Percentiles rank a stretch among this genome's conserved stretches.
Evolutionary conservation across 2,888 invertebrate genomes (phyloP).

Genomic region (Chrysotoxum bicinctum): DNA sequence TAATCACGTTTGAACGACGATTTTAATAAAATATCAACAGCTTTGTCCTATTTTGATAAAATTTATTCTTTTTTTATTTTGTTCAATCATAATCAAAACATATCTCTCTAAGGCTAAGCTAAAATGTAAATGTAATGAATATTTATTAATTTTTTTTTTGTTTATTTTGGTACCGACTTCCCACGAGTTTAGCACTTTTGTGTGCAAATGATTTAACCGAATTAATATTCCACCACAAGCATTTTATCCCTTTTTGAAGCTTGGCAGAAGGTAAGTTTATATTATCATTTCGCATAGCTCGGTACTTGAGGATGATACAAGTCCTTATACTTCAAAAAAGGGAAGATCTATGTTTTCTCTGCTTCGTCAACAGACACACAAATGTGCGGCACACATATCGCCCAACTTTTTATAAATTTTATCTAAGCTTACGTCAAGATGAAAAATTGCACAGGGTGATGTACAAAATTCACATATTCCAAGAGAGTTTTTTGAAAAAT

Average conservation of each 20-base stretch:
- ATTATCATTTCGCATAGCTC: background rate
- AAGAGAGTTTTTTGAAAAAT: too few relatives aligned
- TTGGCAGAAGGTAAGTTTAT: background rate
- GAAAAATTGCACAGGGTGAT: too few relatives aligned
- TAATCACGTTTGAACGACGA: background rate
- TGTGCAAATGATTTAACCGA: constrained; percentile 12
- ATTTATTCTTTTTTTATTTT: constrained; percentile 25
- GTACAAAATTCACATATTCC: too few relatives aligned
- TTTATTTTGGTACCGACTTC: too few relatives aligned
- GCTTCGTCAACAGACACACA: too few relatives aligned
- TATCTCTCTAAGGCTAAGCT: background rate
- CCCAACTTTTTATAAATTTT: too few relatives aligned
- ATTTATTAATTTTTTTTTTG: background rate
- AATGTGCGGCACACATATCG: too few relatives aligned
- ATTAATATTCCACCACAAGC: constrained; percentile 31
- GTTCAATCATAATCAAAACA: background rate
- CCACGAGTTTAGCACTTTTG: too few relatives aligned
- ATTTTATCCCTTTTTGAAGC: background rate
- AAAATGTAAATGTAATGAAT: constrained; percentile 41
- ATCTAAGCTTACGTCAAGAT: too few relatives aligned
- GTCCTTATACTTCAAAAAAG: background rate
- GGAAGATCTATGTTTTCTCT: too few relatives aligned
- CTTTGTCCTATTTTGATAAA: constrained; percentile 22
- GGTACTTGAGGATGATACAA: constrained; percentile 13
- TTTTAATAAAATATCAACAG: background rate